Evolutionary conservation across 2,113 vertebrate genomes (phyloP), one percentile per base, ranked within the genome.

Genomic region (Thunnus thynnus): DNA sequence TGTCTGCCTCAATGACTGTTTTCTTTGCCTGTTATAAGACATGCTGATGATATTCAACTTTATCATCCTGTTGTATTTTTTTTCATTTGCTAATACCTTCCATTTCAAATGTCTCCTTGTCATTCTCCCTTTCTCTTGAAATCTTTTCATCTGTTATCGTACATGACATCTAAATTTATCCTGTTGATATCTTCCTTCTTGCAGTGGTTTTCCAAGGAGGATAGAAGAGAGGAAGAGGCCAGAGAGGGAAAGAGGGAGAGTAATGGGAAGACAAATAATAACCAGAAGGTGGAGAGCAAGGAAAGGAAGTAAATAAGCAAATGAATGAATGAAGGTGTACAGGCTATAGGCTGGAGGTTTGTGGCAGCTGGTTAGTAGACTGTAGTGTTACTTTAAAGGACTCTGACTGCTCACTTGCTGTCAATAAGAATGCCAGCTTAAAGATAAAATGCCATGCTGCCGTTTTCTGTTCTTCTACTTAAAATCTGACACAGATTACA

Each of bases 171-270:
- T 78, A 67, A 70, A 87, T 78, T 61, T 52, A 25, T 66, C 27
- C 58, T 47, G 68, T 61, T 84, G 55, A 87, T 90, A 76, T 86
- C 75, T 87, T 73, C 76, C 67, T 80, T 55, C 32, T 83, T 63
- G 64, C 78, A 79, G 78, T 18, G 69, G 51, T 54, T 82, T 81
- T 70, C 25, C 20, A 16, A 84, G 61, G 57, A 86, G 56, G 80
- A 18, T 58, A 72, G 56, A 11, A 63, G 48, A 44, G 55, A 18
- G 17, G 78, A 41, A 58, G 56, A 55, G 17, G 17, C 22, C 3
- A 25, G 11, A 17, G 25, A 50, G 27, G 18, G 3, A 18, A 74
- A 10, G 58, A 74, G 60, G 63, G 50, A 9, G 12, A 50, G 47
- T 50, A 56, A 48, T 46, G 11, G 0, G 13, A 20, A 16, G 55